Evolutionary conservation across 2,888 invertebrate genomes (phyloP), one percentile per base, ranked within the genome.

Genomic region (Euclidia mi): DNA sequence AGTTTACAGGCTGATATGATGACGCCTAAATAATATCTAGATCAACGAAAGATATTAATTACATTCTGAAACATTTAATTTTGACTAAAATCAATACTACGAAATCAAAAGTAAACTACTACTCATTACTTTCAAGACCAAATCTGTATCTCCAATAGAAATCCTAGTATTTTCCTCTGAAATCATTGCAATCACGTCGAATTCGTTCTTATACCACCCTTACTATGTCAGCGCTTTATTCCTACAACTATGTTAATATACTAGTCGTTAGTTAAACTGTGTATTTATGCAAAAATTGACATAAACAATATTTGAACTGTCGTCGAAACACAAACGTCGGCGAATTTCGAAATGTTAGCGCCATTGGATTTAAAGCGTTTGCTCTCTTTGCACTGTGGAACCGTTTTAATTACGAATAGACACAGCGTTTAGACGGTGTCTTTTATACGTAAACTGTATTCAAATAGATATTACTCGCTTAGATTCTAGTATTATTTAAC

Each of bases 221-320:
- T n/a, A 32, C 40, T n/a, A n/a, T 29, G 48, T 50, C 55, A 56
- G 46, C 55, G 17, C 47, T 62, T 50, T 59, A 59, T 57, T 57
- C 11, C 50, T 42, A 28, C 38, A 57, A 58, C 65, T 56, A 65
- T 65, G 63, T 58, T 58, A 67, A 56, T 60, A 46, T 55, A 25
- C 38, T 31, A 56, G 63, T 57, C 60, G 56, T 65, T 72, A 67
- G 56, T 65, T 63, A 42, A 48, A 63, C 55, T 44, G 56, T 61
- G 42, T 57, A 56, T 56, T 68, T 71, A 64, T 53, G 46, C 65
- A 63, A 53, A 60, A 64, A 71, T 71, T 63, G 48, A 63, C 63
- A 65, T 69, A 65, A 69, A 60, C 49, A 41, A 53, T 70, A 62
- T 67, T 70, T 65, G 58, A 57, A 60, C 53, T 45, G 53, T 44